Evolutionary conservation across 2,797 vertebrate species (phyloP).

Genomic region (Macropus fuliginosus): DNA sequence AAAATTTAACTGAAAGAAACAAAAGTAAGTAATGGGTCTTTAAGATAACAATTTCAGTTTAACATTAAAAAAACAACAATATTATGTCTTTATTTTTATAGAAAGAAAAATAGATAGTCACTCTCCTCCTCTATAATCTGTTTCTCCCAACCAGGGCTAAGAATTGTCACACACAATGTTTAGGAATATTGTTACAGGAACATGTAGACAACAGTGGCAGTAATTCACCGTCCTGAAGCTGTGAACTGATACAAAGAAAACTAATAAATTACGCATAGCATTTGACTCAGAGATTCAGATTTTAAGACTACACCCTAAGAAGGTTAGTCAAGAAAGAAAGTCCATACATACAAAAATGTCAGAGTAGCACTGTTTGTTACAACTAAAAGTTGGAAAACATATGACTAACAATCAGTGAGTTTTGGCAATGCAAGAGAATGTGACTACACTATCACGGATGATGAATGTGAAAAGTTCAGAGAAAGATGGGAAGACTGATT

Average conservation of each 20-base stretch:
- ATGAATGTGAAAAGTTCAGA: neutral
- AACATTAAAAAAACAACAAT: neutral
- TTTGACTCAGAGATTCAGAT: neutral
- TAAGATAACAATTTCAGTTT: neutral
- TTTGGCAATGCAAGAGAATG: neutral
- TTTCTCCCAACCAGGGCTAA: neutral
- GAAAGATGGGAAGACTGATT: neutral
- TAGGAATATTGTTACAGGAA: neutral
- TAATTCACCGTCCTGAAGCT: neutral
- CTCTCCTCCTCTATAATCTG: neutral
- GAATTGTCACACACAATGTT: neutral
- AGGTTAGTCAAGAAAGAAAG: neutral
- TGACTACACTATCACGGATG: neutral
- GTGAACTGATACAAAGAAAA: neutral
- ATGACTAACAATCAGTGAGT: neutral
- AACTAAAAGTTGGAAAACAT: neutral
- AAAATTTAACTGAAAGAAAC: constrained; percentile 26
- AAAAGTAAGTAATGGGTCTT: constrained; percentile 1
- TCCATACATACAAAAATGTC: neutral
- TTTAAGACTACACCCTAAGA: neutral
- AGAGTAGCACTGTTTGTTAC: neutral
- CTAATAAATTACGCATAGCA: neutral
- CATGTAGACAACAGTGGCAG: neutral
- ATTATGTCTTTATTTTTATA: neutral
- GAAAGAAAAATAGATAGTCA: neutral